phyloP scores from a whole-genome alignment of 2,888 invertebrate species.

The Dasypolia templi region DNA sequence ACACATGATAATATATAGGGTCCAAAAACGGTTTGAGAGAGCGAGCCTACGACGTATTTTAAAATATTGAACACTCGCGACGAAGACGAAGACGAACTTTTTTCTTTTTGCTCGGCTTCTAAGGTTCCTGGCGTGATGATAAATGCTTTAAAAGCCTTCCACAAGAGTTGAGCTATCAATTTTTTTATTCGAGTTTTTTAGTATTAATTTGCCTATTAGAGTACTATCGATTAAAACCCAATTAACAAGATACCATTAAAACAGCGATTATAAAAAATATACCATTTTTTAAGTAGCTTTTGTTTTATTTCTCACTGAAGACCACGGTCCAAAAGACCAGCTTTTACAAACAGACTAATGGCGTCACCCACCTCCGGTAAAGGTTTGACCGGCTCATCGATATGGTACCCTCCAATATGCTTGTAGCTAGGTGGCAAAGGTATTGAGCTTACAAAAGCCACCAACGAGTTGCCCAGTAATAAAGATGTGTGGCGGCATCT shows the following conservation, averaged over 20 bases:
- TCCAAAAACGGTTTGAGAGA: too few relatives aligned
- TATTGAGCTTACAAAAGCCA: conserved; percentile 51
- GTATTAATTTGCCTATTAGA: neutral
- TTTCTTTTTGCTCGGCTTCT: too few relatives aligned
- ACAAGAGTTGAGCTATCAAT: too few relatives aligned
- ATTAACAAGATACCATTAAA: neutral
- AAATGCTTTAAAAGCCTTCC: too few relatives aligned
- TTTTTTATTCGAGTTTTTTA: too few relatives aligned
- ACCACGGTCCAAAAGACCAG: neutral
- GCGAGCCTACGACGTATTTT: neutral
- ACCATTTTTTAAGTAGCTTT: too few relatives aligned
- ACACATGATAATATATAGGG: too few relatives aligned
- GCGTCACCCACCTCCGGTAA: conserved; percentile 66
- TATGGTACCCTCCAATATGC: conserved; percentile 71
- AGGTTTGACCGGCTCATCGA: conserved; percentile 63
- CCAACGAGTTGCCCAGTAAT: conserved; percentile 59
- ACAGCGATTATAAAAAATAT: too few relatives aligned
- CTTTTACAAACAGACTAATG: neutral
- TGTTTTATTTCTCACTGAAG: neutral
- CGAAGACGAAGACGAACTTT: too few relatives aligned
- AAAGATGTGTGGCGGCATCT: too few relatives aligned
- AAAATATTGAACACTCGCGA: neutral
- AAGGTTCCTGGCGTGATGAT: too few relatives aligned
- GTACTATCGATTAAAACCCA: neutral
- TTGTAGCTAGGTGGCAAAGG: conserved; percentile 64